Evolutionary conservation across 2,888 invertebrate genomes (phyloP).

Genomic region (Villa cingulata): DNA sequence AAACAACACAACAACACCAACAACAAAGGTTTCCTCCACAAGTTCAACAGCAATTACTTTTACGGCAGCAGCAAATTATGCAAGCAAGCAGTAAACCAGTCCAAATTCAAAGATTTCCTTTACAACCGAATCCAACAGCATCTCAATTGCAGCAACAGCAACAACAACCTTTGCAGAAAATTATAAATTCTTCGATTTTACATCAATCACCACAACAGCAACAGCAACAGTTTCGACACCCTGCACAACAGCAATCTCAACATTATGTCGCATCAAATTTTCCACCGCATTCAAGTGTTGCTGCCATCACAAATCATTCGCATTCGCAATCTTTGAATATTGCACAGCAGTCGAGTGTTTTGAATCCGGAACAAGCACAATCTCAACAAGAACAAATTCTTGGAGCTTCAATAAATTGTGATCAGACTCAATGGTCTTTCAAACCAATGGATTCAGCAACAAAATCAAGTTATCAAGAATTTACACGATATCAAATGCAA

Average conservation of each 20-base stretch:
- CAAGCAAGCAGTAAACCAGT: conserved; percentile 16
- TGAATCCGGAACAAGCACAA: background rate
- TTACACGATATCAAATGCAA: conserved; percentile 49
- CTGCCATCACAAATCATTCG: background rate
- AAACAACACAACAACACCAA: conserved; percentile 19
- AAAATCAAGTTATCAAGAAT: conserved; percentile 49
- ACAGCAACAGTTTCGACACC: conserved; percentile 11
- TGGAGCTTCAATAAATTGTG: conserved; percentile 5
- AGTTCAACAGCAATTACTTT: conserved; percentile 9
- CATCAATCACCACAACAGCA: conserved; percentile 4
- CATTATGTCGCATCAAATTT: conserved; percentile 8
- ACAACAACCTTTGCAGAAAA: conserved; percentile 17
- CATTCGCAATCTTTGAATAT: background rate
- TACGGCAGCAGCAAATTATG: conserved; percentile 8
- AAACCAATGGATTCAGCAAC: conserved; percentile 49
- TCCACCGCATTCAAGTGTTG: conserved; percentile 18
- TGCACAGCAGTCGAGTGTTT: background rate
- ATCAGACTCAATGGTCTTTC: conserved; percentile 34
- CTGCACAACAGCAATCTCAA: conserved; percentile 1
- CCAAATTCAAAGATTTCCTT: conserved; percentile 10
- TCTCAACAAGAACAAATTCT: conserved; percentile 11
- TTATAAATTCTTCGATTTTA: background rate
- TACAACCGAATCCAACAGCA: conserved; percentile 10
- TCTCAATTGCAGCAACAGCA: conserved; percentile 21
- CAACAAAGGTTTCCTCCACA: conserved; percentile 20